These are phyloP conservation scores for Apocheima hispidaria DNA, from an alignment of 2,888 invertebrate species.

Conservation along the genomic window DNA sequence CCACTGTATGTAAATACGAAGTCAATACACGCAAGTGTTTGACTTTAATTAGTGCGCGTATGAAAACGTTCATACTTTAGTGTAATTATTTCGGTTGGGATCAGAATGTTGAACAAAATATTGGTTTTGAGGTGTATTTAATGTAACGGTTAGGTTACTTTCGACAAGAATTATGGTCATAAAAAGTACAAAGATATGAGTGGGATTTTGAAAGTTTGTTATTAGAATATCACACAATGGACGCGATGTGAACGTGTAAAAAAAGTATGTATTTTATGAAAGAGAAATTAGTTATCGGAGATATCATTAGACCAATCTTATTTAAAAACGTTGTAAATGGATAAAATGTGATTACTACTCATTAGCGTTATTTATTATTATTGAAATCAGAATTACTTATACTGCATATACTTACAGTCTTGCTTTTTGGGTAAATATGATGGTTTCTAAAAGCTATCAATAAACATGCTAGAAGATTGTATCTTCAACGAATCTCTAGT, in stretches of 20 bases:
- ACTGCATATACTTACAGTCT: background rate
- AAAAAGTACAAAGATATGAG: slow-evolving; percentile 79
- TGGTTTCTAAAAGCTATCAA: background rate
- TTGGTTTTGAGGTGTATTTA: slow-evolving; percentile 69
- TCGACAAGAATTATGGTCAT: slow-evolving; percentile 69
- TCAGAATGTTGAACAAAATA: slow-evolving; percentile 74
- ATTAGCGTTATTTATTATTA: slow-evolving; percentile 50
- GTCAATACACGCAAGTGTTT: slow-evolving; percentile 56
- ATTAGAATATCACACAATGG: slow-evolving; percentile 58
- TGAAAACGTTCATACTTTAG: slow-evolving; percentile 70
- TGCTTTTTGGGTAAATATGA: slow-evolving; percentile 1
- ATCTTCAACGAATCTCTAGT: no score
- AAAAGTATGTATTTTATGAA: slow-evolving; percentile 70
- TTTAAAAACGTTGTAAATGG: slow-evolving; percentile 52
- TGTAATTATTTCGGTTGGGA: slow-evolving; percentile 71
- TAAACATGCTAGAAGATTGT: no score
- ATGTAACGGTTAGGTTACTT: slow-evolving; percentile 73
- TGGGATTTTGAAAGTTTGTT: slow-evolving; percentile 62
- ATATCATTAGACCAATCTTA: slow-evolving; percentile 66
- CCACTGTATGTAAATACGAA: slow-evolving; percentile 67
- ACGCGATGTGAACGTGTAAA: slow-evolving; percentile 64
- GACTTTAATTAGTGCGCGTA: slow-evolving; percentile 64
- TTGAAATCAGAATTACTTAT: slow-evolving; percentile 21
- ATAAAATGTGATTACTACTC: slow-evolving; percentile 73
- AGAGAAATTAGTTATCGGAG: slow-evolving; percentile 59